Conservation (phyloP, 2,888 invertebrate genomes). For the Petrophora chlorosata region DNA sequence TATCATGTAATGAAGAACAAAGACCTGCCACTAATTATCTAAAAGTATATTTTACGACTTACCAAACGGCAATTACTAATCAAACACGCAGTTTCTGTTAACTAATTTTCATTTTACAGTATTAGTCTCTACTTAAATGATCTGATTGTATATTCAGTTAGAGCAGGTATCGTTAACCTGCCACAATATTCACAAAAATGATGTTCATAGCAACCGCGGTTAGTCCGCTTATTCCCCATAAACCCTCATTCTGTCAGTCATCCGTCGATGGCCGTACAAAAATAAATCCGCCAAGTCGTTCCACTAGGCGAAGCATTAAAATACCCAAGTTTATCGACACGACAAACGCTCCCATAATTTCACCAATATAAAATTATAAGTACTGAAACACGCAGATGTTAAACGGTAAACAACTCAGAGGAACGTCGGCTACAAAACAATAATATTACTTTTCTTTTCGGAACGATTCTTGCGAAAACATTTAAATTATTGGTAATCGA, state of each 20-base stretch:
- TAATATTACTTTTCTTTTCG: slow-evolving; percentile 26
- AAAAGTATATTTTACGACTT: too few species aligned
- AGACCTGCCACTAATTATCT: too few species aligned
- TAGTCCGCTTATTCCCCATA: too few species aligned
- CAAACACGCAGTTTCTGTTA: too few species aligned
- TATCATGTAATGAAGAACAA: too few species aligned
- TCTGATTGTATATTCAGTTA: too few species aligned
- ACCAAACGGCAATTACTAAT: too few species aligned
- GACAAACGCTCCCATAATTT: slow-evolving; percentile 22
- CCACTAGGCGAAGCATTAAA: slow-evolving; percentile 27
- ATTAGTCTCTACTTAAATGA: too few species aligned
- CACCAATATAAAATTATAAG: slow-evolving; percentile 27
- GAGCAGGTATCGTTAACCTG: too few species aligned
- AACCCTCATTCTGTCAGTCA: slow-evolving; percentile 5
- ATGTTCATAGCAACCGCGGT: too few species aligned
- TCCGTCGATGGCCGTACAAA: slow-evolving; percentile 12
- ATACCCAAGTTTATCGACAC: slow-evolving; percentile 30
- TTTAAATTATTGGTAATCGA: slow-evolving; percentile 27
- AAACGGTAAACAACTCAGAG: slow-evolving; percentile 30
- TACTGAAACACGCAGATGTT: slow-evolving; percentile 31
- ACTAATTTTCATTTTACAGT: too few species aligned
- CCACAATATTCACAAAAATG: too few species aligned
- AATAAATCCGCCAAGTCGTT: slow-evolving; percentile 13
- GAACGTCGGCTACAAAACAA: slow-evolving; percentile 33
- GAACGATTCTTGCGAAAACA: slow-evolving; percentile 22